phyloP scores from a whole-genome alignment of 2,797 vertebrate species.

The Cossypha heuglini region DNA sequence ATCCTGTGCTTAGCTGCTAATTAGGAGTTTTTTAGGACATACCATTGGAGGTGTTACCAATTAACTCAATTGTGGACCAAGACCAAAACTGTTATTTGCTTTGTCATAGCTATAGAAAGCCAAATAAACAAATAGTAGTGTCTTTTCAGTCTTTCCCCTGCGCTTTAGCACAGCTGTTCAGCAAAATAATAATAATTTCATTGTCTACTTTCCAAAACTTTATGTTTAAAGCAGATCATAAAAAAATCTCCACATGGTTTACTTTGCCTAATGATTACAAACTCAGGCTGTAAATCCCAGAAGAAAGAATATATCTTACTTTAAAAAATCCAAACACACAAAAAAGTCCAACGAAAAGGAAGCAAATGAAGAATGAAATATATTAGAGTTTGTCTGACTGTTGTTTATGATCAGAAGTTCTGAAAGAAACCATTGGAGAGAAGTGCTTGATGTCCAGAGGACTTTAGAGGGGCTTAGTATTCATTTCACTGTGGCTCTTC shows the following conservation, averaged over 20 bases:
- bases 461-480: neutral
- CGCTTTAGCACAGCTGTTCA: slow-evolving; percentile 43
- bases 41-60: slow-evolving; percentile 49
- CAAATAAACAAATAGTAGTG: slow-evolving; percentile 55
- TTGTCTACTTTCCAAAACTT: slow-evolving; percentile 63
- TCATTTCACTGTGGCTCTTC: neutral
- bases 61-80: slow-evolving; percentile 57
- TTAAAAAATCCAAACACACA: neutral
- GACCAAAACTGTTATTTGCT: slow-evolving; percentile 63
- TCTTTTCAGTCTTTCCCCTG: slow-evolving; percentile 16
- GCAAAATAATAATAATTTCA: slow-evolving; percentile 66
- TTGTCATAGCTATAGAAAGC: slow-evolving; percentile 53
- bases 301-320: slow-evolving; percentile 13
- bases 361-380: neutral
- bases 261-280: slow-evolving; percentile 56
- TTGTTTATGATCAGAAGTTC: neutral
- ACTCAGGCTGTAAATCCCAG: slow-evolving; percentile 35
- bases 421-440: neutral
- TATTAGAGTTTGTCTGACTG: neutral
- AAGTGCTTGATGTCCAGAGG: neutral
- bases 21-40: slow-evolving; percentile 50
- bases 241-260: slow-evolving; percentile 39
- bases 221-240: slow-evolving; percentile 57
- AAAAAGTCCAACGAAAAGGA: neutral
- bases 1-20: slow-evolving; percentile 31